Evolutionary conservation across 2,888 invertebrate genomes (phyloP), one percentile per base, ranked within the genome.

Genomic region (Synergus umbraculus): DNA sequence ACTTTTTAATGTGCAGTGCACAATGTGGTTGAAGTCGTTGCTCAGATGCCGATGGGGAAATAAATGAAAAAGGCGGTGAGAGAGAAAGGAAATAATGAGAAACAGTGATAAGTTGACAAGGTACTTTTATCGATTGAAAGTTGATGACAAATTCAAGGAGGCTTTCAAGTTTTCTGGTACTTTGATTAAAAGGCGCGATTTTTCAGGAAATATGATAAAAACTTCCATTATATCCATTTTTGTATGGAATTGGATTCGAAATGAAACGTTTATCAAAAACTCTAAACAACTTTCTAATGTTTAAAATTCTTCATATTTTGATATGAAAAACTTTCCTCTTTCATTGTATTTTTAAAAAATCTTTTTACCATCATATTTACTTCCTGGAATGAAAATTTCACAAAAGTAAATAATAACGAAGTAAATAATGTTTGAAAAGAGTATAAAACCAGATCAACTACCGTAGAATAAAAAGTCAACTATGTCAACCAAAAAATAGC

Each of bases 21-120:
- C 69, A 73, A 73, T 29, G 69, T 46, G 46, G 10, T 49, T 15
- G 46, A 29, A 44, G 69, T 10, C 46, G 22, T 29, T 46, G 46
- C 29, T 49, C 29, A 46, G 69, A 22, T 49, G 54, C n/a, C 54
- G 37, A 29, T 22, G n/a, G 22, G 29, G 41, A 73, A 54, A 54
- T 2, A 5, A 54, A 29, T 69, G 18, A 46, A 49, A 46, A 49
- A 69, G 49, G 12, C 15, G 37, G 37, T 73, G 49, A 10, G n/a
- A 41, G 29, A 54, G 37, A 49, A 73, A 54, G 73, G 41, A 29
- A 73, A 73, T 37, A 37, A 73, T 37, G 73, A 37, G 37, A 73
- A 73, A 73, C 54, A 73, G 9, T 41, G 54, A 73, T 73, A 49
- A 54, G n/a, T 49, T 54, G 49, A 29, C 15, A 69, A 13, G 37